Conservation (phyloP, 2,888 invertebrate genomes). For the Eupsilia transversa region DNA sequence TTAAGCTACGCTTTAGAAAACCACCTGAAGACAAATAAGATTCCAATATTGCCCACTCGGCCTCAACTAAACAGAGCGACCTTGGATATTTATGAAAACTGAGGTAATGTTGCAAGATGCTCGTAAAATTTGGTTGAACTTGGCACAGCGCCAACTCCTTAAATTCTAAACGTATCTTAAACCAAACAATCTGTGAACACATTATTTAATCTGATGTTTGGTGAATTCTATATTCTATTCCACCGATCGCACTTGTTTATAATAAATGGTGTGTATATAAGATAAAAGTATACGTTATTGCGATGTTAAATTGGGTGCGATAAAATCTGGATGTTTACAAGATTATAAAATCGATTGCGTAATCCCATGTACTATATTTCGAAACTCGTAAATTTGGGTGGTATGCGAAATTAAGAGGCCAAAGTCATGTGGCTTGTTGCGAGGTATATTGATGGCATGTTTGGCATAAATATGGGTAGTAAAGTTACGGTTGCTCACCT, state of each 20-base stretch:
- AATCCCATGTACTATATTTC: conserved; percentile 50
- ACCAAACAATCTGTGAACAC: conserved; percentile 82
- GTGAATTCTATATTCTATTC: conserved; percentile 44
- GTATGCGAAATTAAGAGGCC: conserved; percentile 33
- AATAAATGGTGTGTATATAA: conserved; percentile 58
- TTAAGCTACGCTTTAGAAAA: conserved; percentile 15
- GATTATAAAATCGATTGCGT: conserved; percentile 59
- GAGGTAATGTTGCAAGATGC: conserved; percentile 87
- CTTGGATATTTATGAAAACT: conserved; percentile 89
- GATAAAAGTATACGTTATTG: conserved; percentile 53
- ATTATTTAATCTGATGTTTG: conserved; percentile 73
- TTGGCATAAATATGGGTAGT: conserved; percentile 21
- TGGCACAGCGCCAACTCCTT: conserved; percentile 84
- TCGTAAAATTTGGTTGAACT: conserved; percentile 85
- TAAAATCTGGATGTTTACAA: conserved; percentile 60
- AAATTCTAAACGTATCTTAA: conserved; percentile 80
- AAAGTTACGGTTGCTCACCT: conserved; percentile 88
- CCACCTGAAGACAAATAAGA: conserved; percentile 48
- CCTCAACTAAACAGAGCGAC: conserved; percentile 75
- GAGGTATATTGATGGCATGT: conserved; percentile 20
- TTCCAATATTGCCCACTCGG: conserved; percentile 74
- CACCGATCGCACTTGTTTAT: conserved; percentile 61
- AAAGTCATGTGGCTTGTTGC: conserved; percentile 16
- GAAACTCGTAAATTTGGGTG: conserved; percentile 42
- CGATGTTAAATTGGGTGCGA: conserved; percentile 44